Base-by-base conservation (phyloP, 2,797 vertebrate species). In the Protosalanx chinensis region DNA sequence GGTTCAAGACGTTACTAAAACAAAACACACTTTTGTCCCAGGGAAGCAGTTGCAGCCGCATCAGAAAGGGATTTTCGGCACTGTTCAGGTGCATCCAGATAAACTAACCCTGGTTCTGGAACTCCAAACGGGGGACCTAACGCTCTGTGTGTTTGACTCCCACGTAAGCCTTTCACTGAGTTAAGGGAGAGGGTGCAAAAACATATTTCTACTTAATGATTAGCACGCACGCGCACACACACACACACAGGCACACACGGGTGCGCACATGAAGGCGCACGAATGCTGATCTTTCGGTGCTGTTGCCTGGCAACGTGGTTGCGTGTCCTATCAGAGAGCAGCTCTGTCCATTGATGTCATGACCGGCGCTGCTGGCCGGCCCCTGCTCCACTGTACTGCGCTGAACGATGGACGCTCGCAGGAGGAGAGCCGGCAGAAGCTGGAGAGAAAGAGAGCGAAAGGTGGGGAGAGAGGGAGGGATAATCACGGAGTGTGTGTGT, bases 251-350 rank as follows among this genome's bases (percentile, higher is more conserved):
- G 63, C 64, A 73, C 67, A 61, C 53, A 49, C 59, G 63, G 53
- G 70, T 59, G 59, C 63, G 70, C 64, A 37, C 65, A 23, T 67
- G 70, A 74, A 74, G 46, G 71, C 81, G 71, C 77, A 82, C 74
- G 80, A 85, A 84, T 78, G 78, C 77, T 85, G 81, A 88, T 91
- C 90, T 88, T 88, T 90, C 88, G 86, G 82, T 88, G 90, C 88
- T 92, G 92, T 93, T 93, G 91, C 92, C 88, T 91, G 89, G 90
- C 92, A 93, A 93, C 92, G 63, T 69, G 86, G 83, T 86, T 86
- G 83, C 75, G 76, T 91, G 91, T 89, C 89, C 88, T 87, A 89
- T 87, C 79, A 79, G 88, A 77, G 85, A 81, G 75, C 85, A 84
- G 88, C 68, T 72, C 83, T 89, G 91, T 92, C 91, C 89, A 81